Conservation (phyloP, 1,140 invertebrate genomes). For the Brachionus asplanchnoidis region DNA sequence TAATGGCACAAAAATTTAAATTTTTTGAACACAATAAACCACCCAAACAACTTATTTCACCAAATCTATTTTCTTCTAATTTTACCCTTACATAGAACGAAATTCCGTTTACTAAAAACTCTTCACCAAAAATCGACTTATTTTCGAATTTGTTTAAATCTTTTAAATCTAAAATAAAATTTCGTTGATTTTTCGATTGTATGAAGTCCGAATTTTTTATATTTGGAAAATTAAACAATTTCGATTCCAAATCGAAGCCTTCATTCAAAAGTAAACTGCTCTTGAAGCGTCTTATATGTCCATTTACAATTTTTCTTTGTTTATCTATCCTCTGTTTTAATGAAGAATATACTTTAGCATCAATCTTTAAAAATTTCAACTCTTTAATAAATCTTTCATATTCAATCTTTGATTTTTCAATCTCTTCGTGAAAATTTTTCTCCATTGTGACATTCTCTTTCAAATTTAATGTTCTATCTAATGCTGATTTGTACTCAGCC, state of each 20-base stretch:
- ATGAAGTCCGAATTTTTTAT: not conserved
- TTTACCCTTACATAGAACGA: not conserved
- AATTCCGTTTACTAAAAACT: not conserved
- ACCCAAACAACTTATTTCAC: not conserved
- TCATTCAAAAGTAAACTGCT: not conserved
- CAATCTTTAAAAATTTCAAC: not conserved
- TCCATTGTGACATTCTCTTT: not conserved
- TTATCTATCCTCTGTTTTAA: not conserved
- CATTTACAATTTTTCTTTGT: not conserved
- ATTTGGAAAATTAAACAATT: not conserved
- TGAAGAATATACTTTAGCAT: not conserved
- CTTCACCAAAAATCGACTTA: not conserved
- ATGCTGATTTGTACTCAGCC: not conserved
- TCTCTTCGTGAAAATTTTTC: not conserved
- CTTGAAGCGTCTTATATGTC: not conserved
- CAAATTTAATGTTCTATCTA: not conserved
- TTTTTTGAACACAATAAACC: not conserved
- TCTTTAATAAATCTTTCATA: not conserved
- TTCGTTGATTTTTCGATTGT: not conserved
- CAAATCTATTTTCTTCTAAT: not conserved
- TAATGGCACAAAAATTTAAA: not conserved
- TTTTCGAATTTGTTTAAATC: not conserved
- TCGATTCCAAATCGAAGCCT: not conserved
- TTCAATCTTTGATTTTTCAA: not conserved
- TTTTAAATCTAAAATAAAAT: not conserved